Evolutionary conservation across 2,797 vertebrate species (phyloP), one percentile per base, ranked within the genome.

Genomic region (Pipistrellus kuhlii): DNA sequence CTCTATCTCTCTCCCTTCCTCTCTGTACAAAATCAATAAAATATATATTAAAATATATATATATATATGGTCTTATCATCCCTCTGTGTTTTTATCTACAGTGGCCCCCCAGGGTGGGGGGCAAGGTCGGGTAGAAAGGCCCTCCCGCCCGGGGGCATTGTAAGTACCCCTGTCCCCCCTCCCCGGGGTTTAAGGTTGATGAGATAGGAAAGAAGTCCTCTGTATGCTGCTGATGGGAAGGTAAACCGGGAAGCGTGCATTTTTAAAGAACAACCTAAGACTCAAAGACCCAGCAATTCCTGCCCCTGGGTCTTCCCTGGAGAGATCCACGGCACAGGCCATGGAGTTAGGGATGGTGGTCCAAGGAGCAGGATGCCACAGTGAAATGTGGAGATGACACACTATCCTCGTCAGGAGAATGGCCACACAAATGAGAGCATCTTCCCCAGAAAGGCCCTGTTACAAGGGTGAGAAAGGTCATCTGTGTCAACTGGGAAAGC

Each of bases 131-230:
- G 5, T 6, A 30, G 46, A 32, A 38, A 64, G 38, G 25, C 23
- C 44, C 3, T 21, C 21, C 32, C 2, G 6, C 5, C 57, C 10
- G 8, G 0, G 3, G 71, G 30, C 35, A 10, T 30, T 17, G 3
- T 10, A 69, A 46, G 66, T 0, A 6, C 30, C 53, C 14, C 44
- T 69, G 18, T 13, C 27, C 5, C 73, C 32, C 48, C 51, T 10
- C 20, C 14, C 1, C 2, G 0, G 5, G 5, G 20, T 2, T 57
- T 38, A 18, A 76, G 77, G 13, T 30, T 12, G 25, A 21, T 30
- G 38, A 32, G n/a, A 44, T 25, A 35, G 71, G 48, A 46, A 53
- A 44, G 32, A 55, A 64, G 25, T 30, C 2, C 68, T 48, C 64
- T 51, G 3, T 13, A 14, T 0, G 38, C 51, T 25, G 2, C 20